A percentile compares a stretch with the other conserved stretches of the same genome.
These are phyloP conservation scores for Spodoptera littoralis DNA, from an alignment of 2,888 invertebrate genomes.

Conservation along the genomic window DNA sequence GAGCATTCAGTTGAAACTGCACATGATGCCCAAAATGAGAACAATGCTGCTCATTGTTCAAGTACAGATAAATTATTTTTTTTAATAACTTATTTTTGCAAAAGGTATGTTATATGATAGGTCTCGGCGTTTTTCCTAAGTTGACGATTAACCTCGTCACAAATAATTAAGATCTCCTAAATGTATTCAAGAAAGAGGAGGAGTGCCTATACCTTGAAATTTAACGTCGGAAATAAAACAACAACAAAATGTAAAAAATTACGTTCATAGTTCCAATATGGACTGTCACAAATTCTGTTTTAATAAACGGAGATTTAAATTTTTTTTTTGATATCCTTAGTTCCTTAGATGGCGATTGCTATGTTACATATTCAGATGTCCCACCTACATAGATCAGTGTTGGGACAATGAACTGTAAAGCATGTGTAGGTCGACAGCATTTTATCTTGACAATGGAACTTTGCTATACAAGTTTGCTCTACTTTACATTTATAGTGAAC, in stretches of 20 bases:
- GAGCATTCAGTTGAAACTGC: too few relatives aligned
- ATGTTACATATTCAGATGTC: constrained; percentile 15
- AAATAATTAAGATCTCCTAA: too few relatives aligned
- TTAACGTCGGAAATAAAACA: too few relatives aligned
- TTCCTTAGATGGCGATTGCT: constrained; percentile 37
- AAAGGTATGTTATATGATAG: too few relatives aligned
- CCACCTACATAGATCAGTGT: constrained; percentile 34
- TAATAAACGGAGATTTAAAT: constrained; percentile 17
- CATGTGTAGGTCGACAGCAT: constrained; percentile 38
- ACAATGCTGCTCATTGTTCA: too few relatives aligned
- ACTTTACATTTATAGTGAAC: constrained; percentile 35
- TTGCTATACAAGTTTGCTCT: constrained; percentile 25
- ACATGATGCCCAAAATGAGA: too few relatives aligned
- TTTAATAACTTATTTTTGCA: too few relatives aligned
- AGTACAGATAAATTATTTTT: too few relatives aligned
- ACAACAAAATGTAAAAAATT: too few relatives aligned
- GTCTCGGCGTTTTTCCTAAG: too few relatives aligned
- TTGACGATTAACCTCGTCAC: too few relatives aligned
- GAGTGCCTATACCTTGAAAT: neutral
- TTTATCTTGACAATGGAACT: constrained; percentile 33
- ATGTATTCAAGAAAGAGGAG: neutral
- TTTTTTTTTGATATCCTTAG: constrained; percentile 28
- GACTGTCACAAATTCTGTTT: constrained; percentile 32
- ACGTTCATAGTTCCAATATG: constrained; percentile 27
- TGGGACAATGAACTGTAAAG: constrained; percentile 51